Percentiles rank a stretch among this genome's conserved stretches.
Conservation (phyloP, 2,113 vertebrate species). For the Cochlearius cochlearius region DNA sequence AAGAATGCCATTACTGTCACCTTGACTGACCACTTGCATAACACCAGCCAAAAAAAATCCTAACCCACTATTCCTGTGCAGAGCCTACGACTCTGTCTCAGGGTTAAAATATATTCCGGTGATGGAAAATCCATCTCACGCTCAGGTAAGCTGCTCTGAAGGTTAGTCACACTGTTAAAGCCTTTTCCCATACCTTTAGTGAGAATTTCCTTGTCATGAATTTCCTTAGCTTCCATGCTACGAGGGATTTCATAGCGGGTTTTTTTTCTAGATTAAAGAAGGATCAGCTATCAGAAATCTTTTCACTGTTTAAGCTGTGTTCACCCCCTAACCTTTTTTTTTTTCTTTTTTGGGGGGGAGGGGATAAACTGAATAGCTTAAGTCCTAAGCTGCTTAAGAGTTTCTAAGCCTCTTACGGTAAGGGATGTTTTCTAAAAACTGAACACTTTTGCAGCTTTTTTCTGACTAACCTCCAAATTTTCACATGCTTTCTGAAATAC, state of each 20-base stretch:
- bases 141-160: not conserved
- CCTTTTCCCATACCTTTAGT: not conserved
- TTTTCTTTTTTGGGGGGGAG: not conserved
- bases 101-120: not conserved
- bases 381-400: conserved; percentile 45
- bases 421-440: not conserved
- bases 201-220: not conserved
- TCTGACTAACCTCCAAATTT: not conserved
- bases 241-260: not conserved
- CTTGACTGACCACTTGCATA: not conserved
- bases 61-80: not conserved
- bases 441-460: not conserved
- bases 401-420: conserved; percentile 6
- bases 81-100: not conserved
- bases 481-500: not conserved
- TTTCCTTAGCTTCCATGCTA: not conserved
- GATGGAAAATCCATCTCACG: not conserved
- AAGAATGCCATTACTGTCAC: not conserved
- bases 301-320: not conserved
- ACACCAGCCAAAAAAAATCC: not conserved
- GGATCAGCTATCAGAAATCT: conserved; percentile 25
- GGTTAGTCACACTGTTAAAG: not conserved
- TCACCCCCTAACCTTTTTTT: not conserved
- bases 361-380: not conserved
- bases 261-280: not conserved